A percentile compares a stretch with the other conserved stretches of the same genome.
Conservation (phyloP, 1,140 invertebrate genomes). For the Drosophila paulistorum region DNA sequence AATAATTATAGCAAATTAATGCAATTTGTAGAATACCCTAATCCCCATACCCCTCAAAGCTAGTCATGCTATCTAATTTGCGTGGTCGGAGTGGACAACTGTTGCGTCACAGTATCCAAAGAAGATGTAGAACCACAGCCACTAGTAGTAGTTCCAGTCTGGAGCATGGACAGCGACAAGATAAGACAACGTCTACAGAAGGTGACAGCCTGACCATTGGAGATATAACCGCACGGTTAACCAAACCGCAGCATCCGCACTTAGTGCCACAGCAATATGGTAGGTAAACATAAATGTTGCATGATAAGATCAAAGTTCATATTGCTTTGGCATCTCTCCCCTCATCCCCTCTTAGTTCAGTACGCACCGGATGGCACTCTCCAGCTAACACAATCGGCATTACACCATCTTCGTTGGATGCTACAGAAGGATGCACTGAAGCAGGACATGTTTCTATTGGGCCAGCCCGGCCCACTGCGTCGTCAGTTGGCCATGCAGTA, state of each 20-base stretch:
- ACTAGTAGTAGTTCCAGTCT: slow-evolving; percentile 14
- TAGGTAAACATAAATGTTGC: slow-evolving; percentile 74
- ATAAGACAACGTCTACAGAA: slow-evolving; percentile 18
- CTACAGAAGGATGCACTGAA: slow-evolving; percentile 95
- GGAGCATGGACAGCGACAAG: neutral
- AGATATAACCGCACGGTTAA: slow-evolving; percentile 88
- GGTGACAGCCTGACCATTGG: slow-evolving; percentile 87
- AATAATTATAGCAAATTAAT: neutral
- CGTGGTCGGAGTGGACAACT: slow-evolving; percentile 31
- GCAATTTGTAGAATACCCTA: neutral
- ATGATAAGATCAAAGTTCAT: slow-evolving; percentile 47
- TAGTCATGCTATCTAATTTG: slow-evolving; percentile 39
- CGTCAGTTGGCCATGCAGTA: slow-evolving; percentile 93
- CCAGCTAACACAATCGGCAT: slow-evolving; percentile 88
- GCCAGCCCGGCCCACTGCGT: slow-evolving; percentile 90
- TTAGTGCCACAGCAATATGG: slow-evolving; percentile 93
- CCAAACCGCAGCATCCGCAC: slow-evolving; percentile 87
- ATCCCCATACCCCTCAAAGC: neutral
- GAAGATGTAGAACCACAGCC: slow-evolving; percentile 16
- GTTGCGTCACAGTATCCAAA: slow-evolving; percentile 56
- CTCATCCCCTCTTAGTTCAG: slow-evolving; percentile 82
- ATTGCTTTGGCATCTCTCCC: neutral
- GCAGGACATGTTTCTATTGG: slow-evolving; percentile 98
- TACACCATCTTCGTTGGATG: slow-evolving; percentile 95
- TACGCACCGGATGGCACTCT: slow-evolving; percentile 82